Conservation (phyloP, 1,140 invertebrate genomes). For the Caenorhabditis briggsae region DNA sequence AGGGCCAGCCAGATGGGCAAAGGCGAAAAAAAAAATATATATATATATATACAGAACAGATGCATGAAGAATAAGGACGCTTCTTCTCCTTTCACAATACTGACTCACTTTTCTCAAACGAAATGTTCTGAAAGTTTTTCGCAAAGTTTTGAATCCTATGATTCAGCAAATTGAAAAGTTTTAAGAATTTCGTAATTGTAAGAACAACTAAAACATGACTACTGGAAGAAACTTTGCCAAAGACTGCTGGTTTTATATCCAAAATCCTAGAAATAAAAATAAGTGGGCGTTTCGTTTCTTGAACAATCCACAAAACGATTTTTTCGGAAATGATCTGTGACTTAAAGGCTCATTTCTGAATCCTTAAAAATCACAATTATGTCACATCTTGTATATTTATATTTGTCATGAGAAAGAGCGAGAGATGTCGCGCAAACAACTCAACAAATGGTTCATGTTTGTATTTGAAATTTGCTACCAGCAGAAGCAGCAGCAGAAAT, state of each 20-base stretch:
- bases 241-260: too few relatives aligned
- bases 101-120: neutral
- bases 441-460: slow-evolving; percentile 33
- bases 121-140: neutral
- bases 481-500: neutral
- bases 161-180: neutral
- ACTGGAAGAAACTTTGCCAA: too few relatives aligned
- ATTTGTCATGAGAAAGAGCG: slow-evolving; percentile 17
- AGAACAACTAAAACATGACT: too few relatives aligned
- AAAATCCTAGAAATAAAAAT: too few relatives aligned
- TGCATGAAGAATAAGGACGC: neutral
- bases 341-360: too few relatives aligned
- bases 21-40: too few relatives aligned
- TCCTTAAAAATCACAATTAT: neutral
- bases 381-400: neutral
- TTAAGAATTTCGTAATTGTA: too few relatives aligned
- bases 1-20: neutral
- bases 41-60: neutral
- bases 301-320: too few relatives aligned
- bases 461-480: slow-evolving; percentile 41
- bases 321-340: too few relatives aligned
- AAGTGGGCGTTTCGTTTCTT: too few relatives aligned
- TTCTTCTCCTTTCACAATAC: neutral
- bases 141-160: neutral
- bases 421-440: neutral